A percentile compares a stretch with the other conserved stretches of the same genome.
phyloP scores from a whole-genome alignment of 2,797 vertebrate genomes.

The Pangasius djambal region DNA sequence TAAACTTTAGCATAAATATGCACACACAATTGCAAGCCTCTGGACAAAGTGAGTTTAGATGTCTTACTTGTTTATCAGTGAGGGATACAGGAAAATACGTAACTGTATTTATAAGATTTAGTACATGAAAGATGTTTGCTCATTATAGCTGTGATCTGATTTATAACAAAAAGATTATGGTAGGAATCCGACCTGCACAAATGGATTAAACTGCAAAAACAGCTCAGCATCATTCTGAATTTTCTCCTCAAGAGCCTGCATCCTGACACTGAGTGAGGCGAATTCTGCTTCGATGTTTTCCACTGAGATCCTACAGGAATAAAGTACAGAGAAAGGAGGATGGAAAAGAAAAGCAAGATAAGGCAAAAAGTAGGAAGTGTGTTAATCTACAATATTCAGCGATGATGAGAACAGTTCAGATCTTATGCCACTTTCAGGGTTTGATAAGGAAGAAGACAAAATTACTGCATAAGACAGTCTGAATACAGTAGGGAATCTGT shows the following conservation, averaged over 20 bases:
- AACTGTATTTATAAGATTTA: background rate
- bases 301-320: slow-evolving; percentile 83
- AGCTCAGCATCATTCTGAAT: slow-evolving; percentile 85
- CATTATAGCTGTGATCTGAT: slow-evolving; percentile 1
- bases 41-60: background rate
- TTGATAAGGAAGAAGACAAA: background rate
- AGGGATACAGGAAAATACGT: background rate
- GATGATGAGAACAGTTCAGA: background rate
- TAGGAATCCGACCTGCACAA: slow-evolving; percentile 85
- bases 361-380: background rate
- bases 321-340: background rate
- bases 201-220: slow-evolving; percentile 86
- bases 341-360: background rate
- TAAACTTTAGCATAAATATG: background rate
- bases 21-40: background rate
- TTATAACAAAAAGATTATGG: background rate
- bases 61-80: background rate
- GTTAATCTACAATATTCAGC: background rate
- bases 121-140: no score
- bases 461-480: background rate
- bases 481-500: background rate
- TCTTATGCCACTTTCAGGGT: background rate
- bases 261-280: slow-evolving; percentile 83
- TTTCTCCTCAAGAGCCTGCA: slow-evolving; percentile 86
- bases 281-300: slow-evolving; percentile 90